These are phyloP conservation scores for Scrobipalpa costella DNA, from an alignment of 2,888 invertebrate species.

Conservation along the genomic window DNA sequence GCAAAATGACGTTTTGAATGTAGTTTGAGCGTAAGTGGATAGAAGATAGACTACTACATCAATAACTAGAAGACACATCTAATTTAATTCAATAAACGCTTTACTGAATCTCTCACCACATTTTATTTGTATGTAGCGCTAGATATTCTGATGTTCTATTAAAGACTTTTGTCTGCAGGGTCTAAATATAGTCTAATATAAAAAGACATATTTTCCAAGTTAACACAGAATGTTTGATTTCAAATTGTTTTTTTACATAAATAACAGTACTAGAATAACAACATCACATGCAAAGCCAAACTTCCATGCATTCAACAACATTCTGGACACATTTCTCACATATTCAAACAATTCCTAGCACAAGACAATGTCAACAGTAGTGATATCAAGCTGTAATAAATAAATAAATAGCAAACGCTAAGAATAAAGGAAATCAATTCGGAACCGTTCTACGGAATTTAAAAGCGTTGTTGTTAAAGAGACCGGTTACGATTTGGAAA, in stretches of 20 bases:
- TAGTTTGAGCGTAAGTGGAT: not conserved
- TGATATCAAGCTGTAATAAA: constrained; percentile 30
- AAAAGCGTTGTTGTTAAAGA: constrained; percentile 43
- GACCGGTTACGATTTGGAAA: not conserved
- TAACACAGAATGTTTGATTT: constrained; percentile 30
- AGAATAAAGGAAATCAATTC: constrained; percentile 24
- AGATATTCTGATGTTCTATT: too few species aligned
- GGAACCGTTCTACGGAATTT: constrained; percentile 44
- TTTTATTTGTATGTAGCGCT: too few species aligned
- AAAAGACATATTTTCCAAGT: constrained; percentile 25
- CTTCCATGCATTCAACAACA: constrained; percentile 52
- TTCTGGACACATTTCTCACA: constrained; percentile 36
- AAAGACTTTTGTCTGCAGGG: too few species aligned
- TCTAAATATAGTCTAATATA: constrained; percentile 10
- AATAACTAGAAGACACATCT: too few species aligned
- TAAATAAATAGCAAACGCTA: constrained; percentile 33
- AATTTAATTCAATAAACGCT: too few species aligned
- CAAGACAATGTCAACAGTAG: constrained; percentile 36
- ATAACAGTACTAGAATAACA: constrained; percentile 32
- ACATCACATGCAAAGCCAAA: constrained; percentile 59
- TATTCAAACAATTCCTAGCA: constrained; percentile 41
- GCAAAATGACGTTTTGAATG: not conserved
- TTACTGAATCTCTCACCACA: too few species aligned
- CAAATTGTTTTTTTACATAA: not conserved
- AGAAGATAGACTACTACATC: not conserved